These are phyloP conservation scores for Bemisia tabaci DNA, from an alignment of 1,140 invertebrate species.

Conservation along the genomic window DNA sequence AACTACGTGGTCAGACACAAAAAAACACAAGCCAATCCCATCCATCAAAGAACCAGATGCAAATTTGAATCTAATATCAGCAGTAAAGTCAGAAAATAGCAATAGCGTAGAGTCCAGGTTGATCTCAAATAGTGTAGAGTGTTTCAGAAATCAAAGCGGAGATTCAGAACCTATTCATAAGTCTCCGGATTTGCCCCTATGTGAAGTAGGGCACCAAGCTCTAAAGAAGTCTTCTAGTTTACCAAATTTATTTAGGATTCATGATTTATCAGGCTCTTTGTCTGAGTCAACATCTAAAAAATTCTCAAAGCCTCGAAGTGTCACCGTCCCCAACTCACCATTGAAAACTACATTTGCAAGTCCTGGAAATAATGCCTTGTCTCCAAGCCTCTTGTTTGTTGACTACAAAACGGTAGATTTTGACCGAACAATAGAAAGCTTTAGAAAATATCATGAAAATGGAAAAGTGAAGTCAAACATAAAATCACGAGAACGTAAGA, in stretches of 20 bases:
- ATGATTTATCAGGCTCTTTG: background rate
- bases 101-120: no score
- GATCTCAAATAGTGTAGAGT: no score
- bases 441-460: background rate
- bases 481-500: background rate
- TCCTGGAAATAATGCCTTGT: background rate
- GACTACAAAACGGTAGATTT: background rate
- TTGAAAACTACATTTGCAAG: background rate
- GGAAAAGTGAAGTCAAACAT: background rate
- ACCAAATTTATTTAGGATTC: background rate
- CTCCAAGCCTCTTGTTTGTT: background rate
- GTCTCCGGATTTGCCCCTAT: no score
- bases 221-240: constrained; percentile 5
- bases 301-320: background rate
- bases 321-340: background rate
- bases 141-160: no score
- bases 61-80: no score
- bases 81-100: no score
- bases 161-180: no score
- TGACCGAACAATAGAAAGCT: no score
- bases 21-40: background rate
- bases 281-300: background rate
- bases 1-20: constrained; percentile 4
- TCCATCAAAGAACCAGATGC: background rate
- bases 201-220: no score